Base-by-base conservation (phyloP, 2,113 vertebrate genomes). In the Lophochroa leadbeateri region DNA sequence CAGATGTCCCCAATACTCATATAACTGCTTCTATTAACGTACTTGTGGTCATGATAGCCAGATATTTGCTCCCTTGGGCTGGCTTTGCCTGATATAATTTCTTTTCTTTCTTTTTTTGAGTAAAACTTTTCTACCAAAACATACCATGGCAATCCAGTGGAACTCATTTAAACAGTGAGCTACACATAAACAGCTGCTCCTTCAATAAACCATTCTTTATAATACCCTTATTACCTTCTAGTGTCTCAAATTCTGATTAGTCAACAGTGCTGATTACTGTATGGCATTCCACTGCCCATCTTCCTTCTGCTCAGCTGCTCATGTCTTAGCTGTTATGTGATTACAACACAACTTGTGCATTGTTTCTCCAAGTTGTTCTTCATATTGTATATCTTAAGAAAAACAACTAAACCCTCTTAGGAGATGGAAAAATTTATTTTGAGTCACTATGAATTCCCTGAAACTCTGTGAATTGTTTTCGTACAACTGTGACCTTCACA, bases 171-270 rank as follows among this genome's bases (percentile, higher is more conserved):
- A 98, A 98, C 98, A 98, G 97, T 95, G 97, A 97, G 98, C 97
- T 97, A 98, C 99, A 99, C 98, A 99, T 98, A 99, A 99, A 99
- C 99, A 99, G 99, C 99, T 99, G 99, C 98, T 98, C 98, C 98
- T 98, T 99, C 98, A 98, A 98, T 99, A 99, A 98, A 98, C 99
- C 98, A 98, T 99, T 99, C 99, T 99, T 99, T 98, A 98, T 98
- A 98, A 98, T 98, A 98, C 98, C 98, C 98, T 98, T 99, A 99
- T 99, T 99, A 99, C 98, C 99, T 99, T 99, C 99, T 98, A 98
- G 98, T 98, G 98, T 99, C 99, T 99, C 99, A 98, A 99, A 99
- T 99, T 99, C 99, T 99, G 98, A 99, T 99, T 99, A 99, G 99
- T 99, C 99, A 99, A 99, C 99, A 99, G 99, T 98, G 99, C 98